Percentiles rank a stretch among this genome's conserved stretches.
Conservation (phyloP, 1,140 invertebrate genomes). For the Panagrolaimus sp. region DNA sequence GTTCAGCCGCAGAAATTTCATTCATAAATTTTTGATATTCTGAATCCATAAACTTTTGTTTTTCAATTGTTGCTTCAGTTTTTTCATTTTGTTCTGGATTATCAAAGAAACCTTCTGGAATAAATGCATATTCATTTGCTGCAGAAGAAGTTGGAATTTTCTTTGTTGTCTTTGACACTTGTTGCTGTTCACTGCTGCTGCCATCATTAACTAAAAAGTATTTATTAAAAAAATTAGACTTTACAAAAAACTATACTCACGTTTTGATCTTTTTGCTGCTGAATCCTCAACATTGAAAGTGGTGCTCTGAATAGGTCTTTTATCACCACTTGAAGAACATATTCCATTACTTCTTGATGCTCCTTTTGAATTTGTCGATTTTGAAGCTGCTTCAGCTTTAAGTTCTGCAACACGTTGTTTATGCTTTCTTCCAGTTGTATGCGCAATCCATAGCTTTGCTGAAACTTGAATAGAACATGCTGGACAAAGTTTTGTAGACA, state of each 20-base stretch:
- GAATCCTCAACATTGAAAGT: neutral
- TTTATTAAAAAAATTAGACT: neutral
- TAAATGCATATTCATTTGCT: neutral
- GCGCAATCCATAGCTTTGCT: neutral
- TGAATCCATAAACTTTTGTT: neutral
- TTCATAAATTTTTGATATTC: conserved; percentile 8
- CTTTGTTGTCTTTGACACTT: too few species aligned
- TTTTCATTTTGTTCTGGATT: conserved; percentile 3
- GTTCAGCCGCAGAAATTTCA: neutral
- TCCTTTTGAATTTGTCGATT: neutral
- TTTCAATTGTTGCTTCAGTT: neutral
- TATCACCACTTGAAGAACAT: neutral
- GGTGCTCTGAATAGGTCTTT: neutral
- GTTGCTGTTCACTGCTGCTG: too few species aligned
- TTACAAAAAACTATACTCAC: neutral
- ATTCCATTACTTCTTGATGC: neutral
- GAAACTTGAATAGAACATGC: neutral
- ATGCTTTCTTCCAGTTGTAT: conserved; percentile 4
- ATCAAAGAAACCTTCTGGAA: neutral
- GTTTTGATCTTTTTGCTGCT: neutral
- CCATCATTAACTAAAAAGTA: neutral
- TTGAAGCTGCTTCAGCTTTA: neutral
- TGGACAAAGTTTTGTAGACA: conserved; percentile 2
- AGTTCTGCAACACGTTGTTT: neutral
- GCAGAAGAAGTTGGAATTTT: neutral